A percentile compares a stretch with the other conserved stretches of the same genome.
phyloP scores from a whole-genome alignment of 2,797 vertebrate species.

The Dromococcyx pavoninus region DNA sequence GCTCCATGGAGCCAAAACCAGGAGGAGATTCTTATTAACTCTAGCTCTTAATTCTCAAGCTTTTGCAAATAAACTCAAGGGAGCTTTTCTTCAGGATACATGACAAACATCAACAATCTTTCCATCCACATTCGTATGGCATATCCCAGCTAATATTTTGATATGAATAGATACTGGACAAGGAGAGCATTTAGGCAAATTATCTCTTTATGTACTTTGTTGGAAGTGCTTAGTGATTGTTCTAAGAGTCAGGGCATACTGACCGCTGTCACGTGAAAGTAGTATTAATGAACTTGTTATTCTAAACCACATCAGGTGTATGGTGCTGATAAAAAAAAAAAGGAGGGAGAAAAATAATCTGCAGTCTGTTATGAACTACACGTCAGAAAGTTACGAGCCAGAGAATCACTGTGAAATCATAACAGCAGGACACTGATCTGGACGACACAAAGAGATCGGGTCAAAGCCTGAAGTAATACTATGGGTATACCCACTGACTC shows the following conservation, averaged over 20 bases:
- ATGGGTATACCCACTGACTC: neutral
- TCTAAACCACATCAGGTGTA: neutral
- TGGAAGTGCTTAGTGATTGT: neutral
- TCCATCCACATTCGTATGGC: neutral
- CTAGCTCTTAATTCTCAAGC: neutral
- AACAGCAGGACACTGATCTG: neutral
- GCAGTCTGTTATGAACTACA: neutral
- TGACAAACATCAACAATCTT: accelerated
- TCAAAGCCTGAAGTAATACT: neutral
- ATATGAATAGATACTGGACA: neutral
- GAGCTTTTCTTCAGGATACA: neutral
- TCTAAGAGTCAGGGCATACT: slow-evolving; percentile 7
- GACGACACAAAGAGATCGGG: neutral
- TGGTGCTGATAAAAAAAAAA: neutral
- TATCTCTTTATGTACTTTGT: neutral
- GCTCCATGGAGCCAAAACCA: neutral
- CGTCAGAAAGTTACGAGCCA: neutral
- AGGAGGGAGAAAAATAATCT: neutral
- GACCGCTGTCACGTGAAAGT: neutral
- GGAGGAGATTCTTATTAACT: neutral
- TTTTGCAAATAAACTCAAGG: neutral
- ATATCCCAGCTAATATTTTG: neutral
- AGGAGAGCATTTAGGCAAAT: neutral
- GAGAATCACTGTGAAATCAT: neutral
- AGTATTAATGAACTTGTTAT: neutral